Evolutionary conservation across 2,888 invertebrate species (phyloP), one percentile per base, ranked within the genome.

Genomic region (Rhamnusium bicolor): DNA sequence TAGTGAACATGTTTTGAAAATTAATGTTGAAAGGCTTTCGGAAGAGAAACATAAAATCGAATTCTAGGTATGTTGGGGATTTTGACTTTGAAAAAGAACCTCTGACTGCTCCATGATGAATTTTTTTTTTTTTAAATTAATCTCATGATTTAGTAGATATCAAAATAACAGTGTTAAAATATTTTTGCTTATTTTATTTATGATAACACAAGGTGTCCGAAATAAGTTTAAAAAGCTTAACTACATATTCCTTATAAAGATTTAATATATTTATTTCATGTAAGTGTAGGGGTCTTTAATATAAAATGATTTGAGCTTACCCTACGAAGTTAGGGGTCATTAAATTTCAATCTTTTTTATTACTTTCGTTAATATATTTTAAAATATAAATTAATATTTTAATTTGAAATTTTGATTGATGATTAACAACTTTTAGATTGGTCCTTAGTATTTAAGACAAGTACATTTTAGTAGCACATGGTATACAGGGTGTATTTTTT

Each of bases 191-290:
- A 51, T 18, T 51, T 51, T 18, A 51, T 51, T 51, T 51, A 51
- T 51, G 18, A 4, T 32, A 32, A 49, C 49, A 51, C 19, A 51
- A 51, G 51, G 51, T 51, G 51, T 51, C n/a, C 51, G 51, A 51
- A 51, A 51, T 51, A 51, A 18, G 14, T 51, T 51, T 51, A 51
- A 51, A 51, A 51, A 51, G 18, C 16, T 6, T 51, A 51, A 18
- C 51, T 51, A 51, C 18, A 51, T 51, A 18, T 51, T 51, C 10
- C 18, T 51, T 32, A 32, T 32, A 32, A 32, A 32, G 32, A 49
- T 49, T 49, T 49, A 49, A 49, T 49, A 14, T 49, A 49, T 49
- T 49, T 51, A 4, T 32, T 32, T 32, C 32, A 32, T 8, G 8
- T 32, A 32, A 32, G 32, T 32, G 32, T 32, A 32, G 32, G 32